Base-by-base conservation (phyloP, 92 coral and sea anemone genomes). In the Umimayanthus kanabou region DNA sequence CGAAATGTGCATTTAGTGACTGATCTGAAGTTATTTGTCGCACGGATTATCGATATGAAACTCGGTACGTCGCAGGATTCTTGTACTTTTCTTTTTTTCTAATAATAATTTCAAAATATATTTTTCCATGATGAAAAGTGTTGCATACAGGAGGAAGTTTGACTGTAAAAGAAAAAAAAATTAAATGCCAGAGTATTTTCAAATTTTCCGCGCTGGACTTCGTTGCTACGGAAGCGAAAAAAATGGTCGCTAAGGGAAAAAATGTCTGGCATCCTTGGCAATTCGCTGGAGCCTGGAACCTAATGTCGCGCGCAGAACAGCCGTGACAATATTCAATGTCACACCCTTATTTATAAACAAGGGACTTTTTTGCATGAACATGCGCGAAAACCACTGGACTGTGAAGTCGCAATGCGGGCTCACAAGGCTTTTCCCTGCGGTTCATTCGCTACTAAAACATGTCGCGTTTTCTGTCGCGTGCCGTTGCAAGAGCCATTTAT, bases 151-250 rank as follows among this genome's bases (percentile, higher is more conserved):
- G 47, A 73, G 77, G 43, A 73, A 73, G 77, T 73, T 73, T 73
- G 77, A 73, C 4, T 73, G 77, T 73, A 73, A 73, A 73, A 37
- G 40, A 72, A 72, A 73, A 73, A 65, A 73, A 73, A 76, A 76
- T 39, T 76, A 6, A 76, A 76, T 76, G 61, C 80, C 53, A 61
- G 61, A 76, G 80, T 76, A 76, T 76, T 76, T 76, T 11, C 61
- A 43, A 76, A 76, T 43, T 76, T 76, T 76, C 80, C 80, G 61
- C 80, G 80, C 80, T 76, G 80, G 80, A 76, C 80, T 76, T 75
- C 79, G 79, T 75, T 75, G 79, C 79, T 75, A 37, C 79, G 50
- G 79, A 75, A 75, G 79, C 79, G 49, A 74, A 9, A 74, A 74
- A 74, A 9, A 74, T 74, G 79, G 79, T 74, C 33, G 79, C 79